Percentiles rank a stretch among this genome's conserved stretches.
Conservation (phyloP, 2,888 invertebrate genomes). For the Lithosia quadra region DNA sequence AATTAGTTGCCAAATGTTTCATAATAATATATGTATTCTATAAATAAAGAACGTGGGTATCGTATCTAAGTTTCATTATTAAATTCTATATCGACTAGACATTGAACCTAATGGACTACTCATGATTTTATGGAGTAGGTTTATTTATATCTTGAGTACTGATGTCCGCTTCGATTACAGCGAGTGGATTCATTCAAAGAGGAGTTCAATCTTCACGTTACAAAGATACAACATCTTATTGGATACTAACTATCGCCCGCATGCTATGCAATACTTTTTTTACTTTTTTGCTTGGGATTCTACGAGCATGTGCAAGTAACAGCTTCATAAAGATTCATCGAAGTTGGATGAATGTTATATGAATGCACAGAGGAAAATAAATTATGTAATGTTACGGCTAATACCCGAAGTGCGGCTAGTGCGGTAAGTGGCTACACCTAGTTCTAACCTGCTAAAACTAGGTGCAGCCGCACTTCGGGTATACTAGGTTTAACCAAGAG, state of each 20-base stretch:
- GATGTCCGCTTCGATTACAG: not conserved
- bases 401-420: too few relatives aligned
- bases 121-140: not conserved
- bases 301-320: too few relatives aligned
- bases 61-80: not conserved
- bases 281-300: not conserved
- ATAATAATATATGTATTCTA: too few relatives aligned
- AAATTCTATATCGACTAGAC: not conserved
- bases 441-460: too few relatives aligned
- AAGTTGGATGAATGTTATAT: not conserved
- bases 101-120: not conserved
- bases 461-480: too few relatives aligned
- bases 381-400: too few relatives aligned
- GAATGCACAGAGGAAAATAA: not conserved
- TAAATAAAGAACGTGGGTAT: too few relatives aligned
- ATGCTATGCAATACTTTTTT: not conserved
- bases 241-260: not conserved
- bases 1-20: too few relatives aligned
- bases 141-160: constrained; percentile 12
- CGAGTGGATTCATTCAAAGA: not conserved
- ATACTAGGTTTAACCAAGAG: too few relatives aligned
- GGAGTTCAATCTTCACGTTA: not conserved
- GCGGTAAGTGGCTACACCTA: too few relatives aligned
- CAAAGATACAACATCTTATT: not conserved
- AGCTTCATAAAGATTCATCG: not conserved